Base-by-base conservation (phyloP, 2,113 vertebrate genomes). In the Antechinus flavipes region DNA sequence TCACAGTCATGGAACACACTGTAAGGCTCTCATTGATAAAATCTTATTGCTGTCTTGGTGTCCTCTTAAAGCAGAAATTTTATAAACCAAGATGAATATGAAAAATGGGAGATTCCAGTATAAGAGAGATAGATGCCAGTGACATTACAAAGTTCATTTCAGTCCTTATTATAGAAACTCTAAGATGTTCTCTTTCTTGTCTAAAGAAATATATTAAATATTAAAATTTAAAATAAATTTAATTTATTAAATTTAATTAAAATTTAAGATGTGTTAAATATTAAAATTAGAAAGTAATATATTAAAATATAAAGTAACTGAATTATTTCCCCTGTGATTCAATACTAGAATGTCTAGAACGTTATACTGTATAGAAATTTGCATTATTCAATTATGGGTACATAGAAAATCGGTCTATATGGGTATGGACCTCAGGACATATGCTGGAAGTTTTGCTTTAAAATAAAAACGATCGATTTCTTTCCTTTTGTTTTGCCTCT, bases 391-490 rank as follows among this genome's bases (percentile, higher is more conserved):
- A 19, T 55, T 91, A 92, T 76, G 47, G 90, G 7, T 93, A 47
- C 53, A 30, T 42, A 84, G 27, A 30, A 84, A 24, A 30, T 52
- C 68, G 56, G 22, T 96, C 42, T 94, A 7, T 58, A 24, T 25
- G 1, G 47, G 89, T 90, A 26, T 52, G 93, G 89, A 56, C 49
- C 10, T 2, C 6, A 89, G 0, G 25, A 0, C 90, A 8, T 54
- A 46, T 46, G 90, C 25, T 50, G 3, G 27, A 89, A 89, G 58
- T 68, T 91, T 91, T 94, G 8, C 7, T 93, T 94, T 93, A 52
- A 90, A 93, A 46, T 54, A 53, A 92, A 94, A 50, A 91, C 8
- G 58, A 90, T 42, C 68, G 46, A 22, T 91, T 91, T 94, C 2
- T 22, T 91, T 93, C 8, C 16, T 90, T 93, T 30, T 61, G 58